Base-by-base conservation (phyloP, 2,888 invertebrate species). In the Neoaliturus tenellus region DNA sequence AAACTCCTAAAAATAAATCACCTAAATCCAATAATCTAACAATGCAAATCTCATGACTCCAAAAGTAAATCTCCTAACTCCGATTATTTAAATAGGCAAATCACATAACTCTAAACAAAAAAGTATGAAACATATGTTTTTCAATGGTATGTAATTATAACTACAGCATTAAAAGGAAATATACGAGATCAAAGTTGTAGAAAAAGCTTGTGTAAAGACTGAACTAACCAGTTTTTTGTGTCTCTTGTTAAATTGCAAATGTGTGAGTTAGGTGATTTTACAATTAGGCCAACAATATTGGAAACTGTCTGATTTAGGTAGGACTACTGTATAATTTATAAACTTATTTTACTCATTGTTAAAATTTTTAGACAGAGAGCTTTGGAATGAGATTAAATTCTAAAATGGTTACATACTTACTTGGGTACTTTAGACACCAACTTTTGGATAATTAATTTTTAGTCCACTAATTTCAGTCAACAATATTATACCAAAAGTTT, bases 231-330 rank as follows among this genome's bases (percentile, higher is more conserved):
- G 51, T 51, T 51, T 51, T 51, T 51, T 51, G 51, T 51, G 51
- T 23, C 51, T 51, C 51, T n/a, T 51, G 51, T 51, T 10, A 51
- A 51, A 51, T 51, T 4, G 4, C 5, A 20, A 4, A 51, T 8
- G 17, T 51, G 51, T 51, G 51, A 51, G 51, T 51, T 51, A 51
- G 51, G 51, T 51, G 51, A 51, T 51, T 51, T 51, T 51, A 51
- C 14, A 51, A 51, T 51, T 51, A 51, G 51, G 51, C 51, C 51
- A n/a, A 51, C 14, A n/a, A 51, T 51, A 51, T 51, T n/a, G n/a
- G n/a, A n/a, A n/a, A n/a, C n/a, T n/a, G n/a, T n/a, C n/a, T n/a
- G n/a, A n/a, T n/a, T n/a, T n/a, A n/a, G n/a, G n/a, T n/a, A n/a
- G n/a, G n/a, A n/a, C n/a, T n/a, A n/a, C n/a, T n/a, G n/a, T n/a